phyloP scores from a whole-genome alignment of 2,113 vertebrate genomes.

The Salvelinus namaycush region DNA sequence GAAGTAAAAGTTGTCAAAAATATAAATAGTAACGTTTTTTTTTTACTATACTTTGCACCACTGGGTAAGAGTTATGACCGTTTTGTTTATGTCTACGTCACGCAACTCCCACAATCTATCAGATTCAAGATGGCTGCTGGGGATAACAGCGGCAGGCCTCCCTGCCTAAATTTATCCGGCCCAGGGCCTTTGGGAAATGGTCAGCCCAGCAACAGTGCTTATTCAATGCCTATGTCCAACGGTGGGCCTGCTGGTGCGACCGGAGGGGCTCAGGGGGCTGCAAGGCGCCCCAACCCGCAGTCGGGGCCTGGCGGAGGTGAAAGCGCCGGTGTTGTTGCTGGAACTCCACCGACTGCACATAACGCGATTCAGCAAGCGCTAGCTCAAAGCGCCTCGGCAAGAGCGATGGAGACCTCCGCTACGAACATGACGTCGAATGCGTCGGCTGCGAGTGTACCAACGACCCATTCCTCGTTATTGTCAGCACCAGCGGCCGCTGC shows the following conservation, averaged over 20 bases:
- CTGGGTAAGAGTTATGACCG: background rate
- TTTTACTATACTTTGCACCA: no score
- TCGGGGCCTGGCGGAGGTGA: slow-evolving; percentile 74
- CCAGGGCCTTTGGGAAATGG: slow-evolving; percentile 75
- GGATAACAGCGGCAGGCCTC: slow-evolving; percentile 82
- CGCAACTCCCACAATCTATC: slow-evolving; percentile 13
- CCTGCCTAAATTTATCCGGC: slow-evolving; percentile 74
- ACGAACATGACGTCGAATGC: slow-evolving; percentile 75
- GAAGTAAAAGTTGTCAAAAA: no score
- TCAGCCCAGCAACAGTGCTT: slow-evolving; percentile 76
- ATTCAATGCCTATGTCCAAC: slow-evolving; percentile 73
- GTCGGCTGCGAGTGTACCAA: slow-evolving; percentile 39
- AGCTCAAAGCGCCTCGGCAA: slow-evolving; percentile 63
- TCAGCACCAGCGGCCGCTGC: slow-evolving; percentile 73
- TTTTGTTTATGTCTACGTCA: slow-evolving; percentile 71
- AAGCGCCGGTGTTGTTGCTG: slow-evolving; percentile 66
- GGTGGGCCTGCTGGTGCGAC: slow-evolving; percentile 60
- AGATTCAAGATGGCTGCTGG: slow-evolving; percentile 86
- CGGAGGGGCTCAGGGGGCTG: slow-evolving; percentile 60
- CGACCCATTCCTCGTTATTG: slow-evolving; percentile 55
- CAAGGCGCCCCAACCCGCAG: slow-evolving; percentile 75
- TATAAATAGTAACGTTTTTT: no score
- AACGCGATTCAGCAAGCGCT: slow-evolving; percentile 65
- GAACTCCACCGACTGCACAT: slow-evolving; percentile 69
- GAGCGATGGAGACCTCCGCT: slow-evolving; percentile 65